phyloP scores from a whole-genome alignment of 2,113 vertebrate species.

The Tragelaphus scriptus region DNA sequence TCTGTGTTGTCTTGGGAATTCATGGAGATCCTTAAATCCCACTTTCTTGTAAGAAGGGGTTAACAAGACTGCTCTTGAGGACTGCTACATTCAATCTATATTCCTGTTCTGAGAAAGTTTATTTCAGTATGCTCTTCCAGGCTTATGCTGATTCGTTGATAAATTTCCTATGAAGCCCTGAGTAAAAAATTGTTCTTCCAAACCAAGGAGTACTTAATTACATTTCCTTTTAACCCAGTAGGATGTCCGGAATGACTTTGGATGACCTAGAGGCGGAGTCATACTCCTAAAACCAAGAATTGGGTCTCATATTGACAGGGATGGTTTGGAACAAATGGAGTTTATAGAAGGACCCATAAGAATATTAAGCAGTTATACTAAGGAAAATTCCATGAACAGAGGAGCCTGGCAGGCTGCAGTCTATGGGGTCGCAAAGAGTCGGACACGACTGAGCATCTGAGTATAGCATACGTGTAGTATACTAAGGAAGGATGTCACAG shows the following conservation, averaged over 20 bases:
- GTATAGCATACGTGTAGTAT: background rate
- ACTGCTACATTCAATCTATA: background rate
- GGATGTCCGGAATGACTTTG: background rate
- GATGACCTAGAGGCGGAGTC: background rate
- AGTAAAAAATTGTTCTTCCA: background rate
- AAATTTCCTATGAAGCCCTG: background rate
- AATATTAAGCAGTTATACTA: background rate
- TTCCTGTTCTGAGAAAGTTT: background rate
- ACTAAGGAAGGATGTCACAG: background rate
- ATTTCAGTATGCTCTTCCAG: background rate
- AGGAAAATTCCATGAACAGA: background rate
- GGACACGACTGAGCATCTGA: background rate
- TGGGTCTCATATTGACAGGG: accelerated
- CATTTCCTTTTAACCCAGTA: background rate
- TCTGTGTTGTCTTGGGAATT: background rate
- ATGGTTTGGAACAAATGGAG: background rate
- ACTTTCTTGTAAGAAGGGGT: background rate
- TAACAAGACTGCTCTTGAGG: background rate
- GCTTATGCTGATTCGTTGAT: background rate
- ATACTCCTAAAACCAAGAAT: background rate
- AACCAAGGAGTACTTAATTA: background rate
- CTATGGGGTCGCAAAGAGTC: background rate
- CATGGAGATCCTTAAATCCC: background rate
- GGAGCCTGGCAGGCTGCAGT: background rate
- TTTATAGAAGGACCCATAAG: background rate